Conservation (phyloP, 2,888 invertebrate species). For the Callyntrura sp. region DNA sequence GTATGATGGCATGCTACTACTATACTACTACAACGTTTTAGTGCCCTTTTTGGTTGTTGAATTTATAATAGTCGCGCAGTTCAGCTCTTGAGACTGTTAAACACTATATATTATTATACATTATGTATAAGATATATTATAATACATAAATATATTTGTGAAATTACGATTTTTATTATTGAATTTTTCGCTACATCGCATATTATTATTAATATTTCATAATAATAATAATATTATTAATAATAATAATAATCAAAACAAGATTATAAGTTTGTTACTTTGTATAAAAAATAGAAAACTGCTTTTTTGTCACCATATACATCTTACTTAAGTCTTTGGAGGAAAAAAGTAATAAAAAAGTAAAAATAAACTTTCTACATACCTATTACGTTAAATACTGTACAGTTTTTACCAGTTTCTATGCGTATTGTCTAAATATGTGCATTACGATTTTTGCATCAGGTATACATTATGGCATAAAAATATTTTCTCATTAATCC, state of each 20-base stretch:
- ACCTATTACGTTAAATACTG: conserved; percentile 21
- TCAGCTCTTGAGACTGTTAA: conserved; percentile 80
- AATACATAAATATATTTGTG: conserved; percentile 71
- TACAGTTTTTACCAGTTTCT: too few relatives aligned
- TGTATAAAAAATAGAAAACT: conserved; percentile 75
- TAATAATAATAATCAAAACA: conserved; percentile 23
- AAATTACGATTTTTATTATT: conserved; percentile 77
- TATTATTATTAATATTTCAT: conserved; percentile 42
- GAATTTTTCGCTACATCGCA: conserved; percentile 79
- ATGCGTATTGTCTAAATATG: background rate
- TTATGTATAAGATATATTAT: conserved; percentile 55
- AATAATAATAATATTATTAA: background rate
- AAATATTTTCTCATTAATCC: conserved; percentile 1
- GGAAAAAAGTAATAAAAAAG: conserved; percentile 52
- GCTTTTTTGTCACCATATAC: conserved; percentile 77
- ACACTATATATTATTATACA: conserved; percentile 72
- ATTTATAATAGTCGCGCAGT: conserved; percentile 79
- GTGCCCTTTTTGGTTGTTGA: conserved; percentile 80
- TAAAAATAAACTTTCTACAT: conserved; percentile 53
- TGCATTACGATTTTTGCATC: too few relatives aligned
- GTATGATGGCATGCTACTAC: conserved; percentile 7
- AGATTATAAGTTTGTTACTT: conserved; percentile 79
- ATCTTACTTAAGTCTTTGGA: conserved; percentile 48
- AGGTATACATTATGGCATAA: too few relatives aligned
- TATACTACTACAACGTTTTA: conserved; percentile 62